Conservation (phyloP, 2,797 vertebrate species). For the Malurus leucopterus region DNA sequence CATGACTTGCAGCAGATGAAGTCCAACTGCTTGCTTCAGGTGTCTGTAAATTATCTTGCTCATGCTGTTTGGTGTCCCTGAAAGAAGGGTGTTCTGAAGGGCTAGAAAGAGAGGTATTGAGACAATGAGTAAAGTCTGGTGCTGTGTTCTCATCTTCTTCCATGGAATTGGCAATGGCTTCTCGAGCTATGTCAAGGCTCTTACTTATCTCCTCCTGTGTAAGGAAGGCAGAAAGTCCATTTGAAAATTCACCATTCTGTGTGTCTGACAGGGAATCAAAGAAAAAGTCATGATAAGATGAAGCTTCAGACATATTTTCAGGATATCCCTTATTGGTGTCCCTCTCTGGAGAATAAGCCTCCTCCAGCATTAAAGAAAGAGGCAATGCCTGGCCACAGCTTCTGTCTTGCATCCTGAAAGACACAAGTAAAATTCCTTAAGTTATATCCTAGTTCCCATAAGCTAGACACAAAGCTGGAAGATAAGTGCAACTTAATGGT, state of each 20-base stretch:
- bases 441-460: not conserved
- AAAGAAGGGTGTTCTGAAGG: conserved; percentile 22
- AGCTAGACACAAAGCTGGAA: not conserved
- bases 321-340: conserved; percentile 54
- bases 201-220: conserved; percentile 90
- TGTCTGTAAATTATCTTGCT: not conserved
- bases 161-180: conserved; percentile 80
- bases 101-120: not conserved
- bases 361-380: conserved; percentile 76
- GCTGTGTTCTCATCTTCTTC: conserved; percentile 67
- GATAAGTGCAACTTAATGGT: not conserved
- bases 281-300: conserved; percentile 80
- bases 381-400: conserved; percentile 77
- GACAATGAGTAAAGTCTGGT: conserved; percentile 41
- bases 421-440: conserved; percentile 4
- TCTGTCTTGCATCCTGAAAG: conserved; percentile 86
- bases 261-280: conserved; percentile 79
- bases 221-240: conserved; percentile 89
- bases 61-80: not conserved
- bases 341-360: conserved; percentile 62
- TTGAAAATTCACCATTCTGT: conserved; percentile 78
- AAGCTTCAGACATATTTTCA: conserved; percentile 77
- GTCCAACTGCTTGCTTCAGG: not conserved
- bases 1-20: not conserved
- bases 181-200: conserved; percentile 89